These are phyloP conservation scores for Dendrocincla fuliginosa DNA, from an alignment of 2,797 vertebrate species.

Conservation along the genomic window DNA sequence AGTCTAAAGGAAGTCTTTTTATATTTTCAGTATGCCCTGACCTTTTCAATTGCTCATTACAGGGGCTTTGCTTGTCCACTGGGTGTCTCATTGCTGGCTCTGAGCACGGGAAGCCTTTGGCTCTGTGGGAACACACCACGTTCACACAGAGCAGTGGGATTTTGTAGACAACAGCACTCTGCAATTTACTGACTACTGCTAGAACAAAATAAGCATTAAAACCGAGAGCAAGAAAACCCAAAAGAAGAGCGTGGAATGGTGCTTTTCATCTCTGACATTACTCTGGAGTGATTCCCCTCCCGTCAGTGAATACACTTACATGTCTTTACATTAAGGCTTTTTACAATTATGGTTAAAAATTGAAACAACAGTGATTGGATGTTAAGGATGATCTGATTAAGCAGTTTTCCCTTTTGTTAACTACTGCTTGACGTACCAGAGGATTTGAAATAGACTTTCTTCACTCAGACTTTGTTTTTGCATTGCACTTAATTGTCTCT, in stretches of 20 bases:
- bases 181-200: neutral
- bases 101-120: neutral
- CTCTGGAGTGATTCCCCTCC: neutral
- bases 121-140: neutral
- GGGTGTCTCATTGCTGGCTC: constrained; percentile 36
- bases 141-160: neutral
- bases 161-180: neutral
- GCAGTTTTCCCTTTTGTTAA: neutral
- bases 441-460: neutral
- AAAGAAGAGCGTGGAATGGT: neutral
- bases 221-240: accelerated
- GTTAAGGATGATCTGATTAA: neutral
- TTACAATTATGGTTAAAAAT: neutral
- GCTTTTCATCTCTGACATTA: neutral
- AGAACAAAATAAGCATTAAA: neutral
- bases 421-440: neutral
- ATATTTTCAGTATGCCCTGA: neutral
- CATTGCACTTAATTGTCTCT: neutral
- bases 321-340: neutral
- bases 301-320: accelerated
- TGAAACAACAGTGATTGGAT: neutral
- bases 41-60: neutral
- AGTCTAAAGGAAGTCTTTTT: neutral
- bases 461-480: neutral
- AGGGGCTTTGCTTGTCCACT: neutral